Evolutionary conservation across 2,797 vertebrate species (phyloP).

Genomic region (Leptatherina wallacei): DNA sequence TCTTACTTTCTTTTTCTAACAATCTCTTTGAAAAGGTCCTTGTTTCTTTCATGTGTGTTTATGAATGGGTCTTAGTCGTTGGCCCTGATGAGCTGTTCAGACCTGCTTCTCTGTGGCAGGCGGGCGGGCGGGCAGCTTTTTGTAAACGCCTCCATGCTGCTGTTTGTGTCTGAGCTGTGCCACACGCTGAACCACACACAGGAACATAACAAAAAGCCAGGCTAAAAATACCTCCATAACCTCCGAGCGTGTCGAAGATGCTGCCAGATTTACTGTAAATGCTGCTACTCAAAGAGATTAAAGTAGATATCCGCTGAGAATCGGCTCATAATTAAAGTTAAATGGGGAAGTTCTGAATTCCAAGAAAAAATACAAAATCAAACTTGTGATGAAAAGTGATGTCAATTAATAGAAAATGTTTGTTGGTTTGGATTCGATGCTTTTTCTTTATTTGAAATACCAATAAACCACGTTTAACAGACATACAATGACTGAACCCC

Average conservation of each 20-base stretch:
- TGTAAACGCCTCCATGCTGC: constrained; percentile 80
- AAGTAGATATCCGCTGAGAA: constrained; percentile 35
- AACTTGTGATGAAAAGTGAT: neutral
- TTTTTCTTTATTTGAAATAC: neutral
- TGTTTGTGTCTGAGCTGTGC: constrained; percentile 54
- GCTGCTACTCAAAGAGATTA: constrained; percentile 17
- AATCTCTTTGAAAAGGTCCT: constrained; percentile 1
- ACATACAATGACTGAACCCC: neutral
- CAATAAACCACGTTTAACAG: neutral
- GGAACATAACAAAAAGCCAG: constrained; percentile 61
- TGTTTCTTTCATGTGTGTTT: constrained; percentile 3
- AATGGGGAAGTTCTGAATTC: neutral
- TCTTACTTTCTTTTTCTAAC: neutral
- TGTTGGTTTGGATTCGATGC: neutral
- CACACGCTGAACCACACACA: constrained; percentile 69
- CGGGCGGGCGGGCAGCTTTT: constrained; percentile 43
- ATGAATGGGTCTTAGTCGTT: constrained; percentile 29
- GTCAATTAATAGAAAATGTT: neutral
- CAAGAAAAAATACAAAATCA: neutral
- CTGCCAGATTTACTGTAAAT: constrained; percentile 72
- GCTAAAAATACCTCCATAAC: constrained; percentile 72
- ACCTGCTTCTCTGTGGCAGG: constrained; percentile 25
- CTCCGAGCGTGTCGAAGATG: constrained; percentile 40
- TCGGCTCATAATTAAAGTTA: constrained; percentile 3
- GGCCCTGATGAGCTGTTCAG: constrained; percentile 41